Conservation (phyloP, 1,140 invertebrate species). For the Microplitis mediator region DNA sequence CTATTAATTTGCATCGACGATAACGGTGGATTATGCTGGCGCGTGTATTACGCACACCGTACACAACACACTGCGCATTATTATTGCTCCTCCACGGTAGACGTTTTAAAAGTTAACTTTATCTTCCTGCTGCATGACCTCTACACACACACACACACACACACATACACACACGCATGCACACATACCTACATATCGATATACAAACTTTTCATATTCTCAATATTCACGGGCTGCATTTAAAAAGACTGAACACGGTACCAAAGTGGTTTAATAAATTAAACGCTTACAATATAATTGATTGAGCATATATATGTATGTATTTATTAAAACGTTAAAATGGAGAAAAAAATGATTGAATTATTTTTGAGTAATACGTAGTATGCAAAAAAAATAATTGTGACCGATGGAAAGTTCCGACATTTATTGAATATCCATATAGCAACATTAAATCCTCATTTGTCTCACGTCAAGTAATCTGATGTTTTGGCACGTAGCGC, state of each 20-base stretch:
- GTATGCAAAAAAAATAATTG: background rate
- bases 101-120: conserved; percentile 21
- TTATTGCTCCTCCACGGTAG: conserved; percentile 17
- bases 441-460: conserved; percentile 12
- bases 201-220: background rate
- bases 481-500: conserved; percentile 47
- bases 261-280: no score
- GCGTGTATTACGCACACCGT: conserved; percentile 26
- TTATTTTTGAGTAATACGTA: background rate
- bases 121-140: background rate
- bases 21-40: conserved; percentile 35
- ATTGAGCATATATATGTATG: no score
- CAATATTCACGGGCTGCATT: no score
- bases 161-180: background rate
- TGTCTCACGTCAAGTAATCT: conserved; percentile 34
- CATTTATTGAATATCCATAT: background rate
- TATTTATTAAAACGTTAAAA: background rate
- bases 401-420: no score
- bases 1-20: conserved; percentile 39
- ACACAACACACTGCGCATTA: conserved; percentile 12
- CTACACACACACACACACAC: background rate
- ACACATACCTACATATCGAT: background rate
- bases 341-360: background rate
- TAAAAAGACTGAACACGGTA: no score
- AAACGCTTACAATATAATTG: no score